Evolutionary conservation across 2,888 invertebrate species (phyloP).

Genomic region (Strigamia transsilvanica): DNA sequence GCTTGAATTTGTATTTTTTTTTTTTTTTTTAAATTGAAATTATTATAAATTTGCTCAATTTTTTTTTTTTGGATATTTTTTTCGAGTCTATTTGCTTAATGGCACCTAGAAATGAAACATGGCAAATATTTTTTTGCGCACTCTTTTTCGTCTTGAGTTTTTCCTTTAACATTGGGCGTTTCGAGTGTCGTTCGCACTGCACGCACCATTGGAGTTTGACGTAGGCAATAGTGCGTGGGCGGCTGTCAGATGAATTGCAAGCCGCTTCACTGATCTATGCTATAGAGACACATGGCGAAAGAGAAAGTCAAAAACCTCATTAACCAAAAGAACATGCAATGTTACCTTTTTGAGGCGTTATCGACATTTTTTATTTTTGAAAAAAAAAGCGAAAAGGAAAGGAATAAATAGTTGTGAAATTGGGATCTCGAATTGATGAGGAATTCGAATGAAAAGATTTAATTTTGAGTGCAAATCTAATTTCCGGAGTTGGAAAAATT

Average conservation of each 20-base stretch:
- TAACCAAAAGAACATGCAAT: conserved; percentile 44
- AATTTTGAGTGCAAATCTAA: conserved; percentile 39
- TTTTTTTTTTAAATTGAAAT: background rate
- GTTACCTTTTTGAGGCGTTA: conserved; percentile 25
- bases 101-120: conserved; percentile 7
- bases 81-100: background rate
- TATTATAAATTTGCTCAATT: background rate
- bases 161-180: conserved; percentile 15
- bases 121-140: conserved; percentile 22
- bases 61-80: background rate
- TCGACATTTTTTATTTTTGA: background rate
- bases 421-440: conserved; percentile 25
- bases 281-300: conserved; percentile 39
- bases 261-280: conserved; percentile 48
- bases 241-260: conserved; percentile 47
- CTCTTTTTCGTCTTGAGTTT: conserved; percentile 37
- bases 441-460: conserved; percentile 46
- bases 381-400: too few species aligned
- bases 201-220: conserved; percentile 45
- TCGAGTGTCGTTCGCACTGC: conserved; percentile 45
- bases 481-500: conserved; percentile 44
- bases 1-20: too few species aligned
- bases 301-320: conserved; percentile 46
- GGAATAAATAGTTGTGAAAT: background rate
- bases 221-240: conserved; percentile 45